Evolutionary conservation across 2,797 vertebrate genomes (phyloP), one percentile per base, ranked within the genome.

Genomic region (Hipposideros larvatus): DNA sequence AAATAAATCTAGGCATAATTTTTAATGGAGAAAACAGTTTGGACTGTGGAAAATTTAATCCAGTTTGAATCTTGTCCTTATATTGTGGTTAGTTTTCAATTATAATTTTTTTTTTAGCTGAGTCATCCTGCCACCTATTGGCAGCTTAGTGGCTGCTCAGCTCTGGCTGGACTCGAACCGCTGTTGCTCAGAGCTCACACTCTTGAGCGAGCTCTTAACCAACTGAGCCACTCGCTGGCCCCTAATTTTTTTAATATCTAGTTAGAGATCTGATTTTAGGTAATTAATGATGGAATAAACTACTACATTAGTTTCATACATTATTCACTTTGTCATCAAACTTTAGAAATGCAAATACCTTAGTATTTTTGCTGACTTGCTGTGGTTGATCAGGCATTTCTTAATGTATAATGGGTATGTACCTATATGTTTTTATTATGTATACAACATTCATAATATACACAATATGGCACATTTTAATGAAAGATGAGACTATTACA

Each of bases 401-500:
- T 80, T 51, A 90, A 46, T 83, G 7, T n/a, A 28, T 68, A n/a
- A 26, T 84, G 6, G 7, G 0, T 75, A 74, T 77, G 16, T 53
- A 70, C 83, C 28, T 87, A 61, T 51, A 71, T 11, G 31, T 65
- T 77, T 94, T 4, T 78, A 63, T 71, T 65, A 65, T n/a, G 86
- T 46, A 43, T 28, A 70, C 18, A 37, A 28, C 48, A 63, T 66
- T 43, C 26, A 90, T 10, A 92, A 90, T 84, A 41, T 55, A 34
- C 19, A 79, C 11, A 94, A 88, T 70, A 71, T 0, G 85, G 26
- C 82, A 68, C n/a, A 37, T 28, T 85, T 85, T 41, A 68, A 74
- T 73, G 34, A 70, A 82, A 53, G 13, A 59, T 46, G 34, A 87
- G 4, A 48, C 21, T 34, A 71, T 89, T 88, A 74, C 97, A 95